These are phyloP conservation scores for Rhynchomys soricoides DNA, from an alignment of 2,113 vertebrate genomes.

Conservation along the genomic window DNA sequence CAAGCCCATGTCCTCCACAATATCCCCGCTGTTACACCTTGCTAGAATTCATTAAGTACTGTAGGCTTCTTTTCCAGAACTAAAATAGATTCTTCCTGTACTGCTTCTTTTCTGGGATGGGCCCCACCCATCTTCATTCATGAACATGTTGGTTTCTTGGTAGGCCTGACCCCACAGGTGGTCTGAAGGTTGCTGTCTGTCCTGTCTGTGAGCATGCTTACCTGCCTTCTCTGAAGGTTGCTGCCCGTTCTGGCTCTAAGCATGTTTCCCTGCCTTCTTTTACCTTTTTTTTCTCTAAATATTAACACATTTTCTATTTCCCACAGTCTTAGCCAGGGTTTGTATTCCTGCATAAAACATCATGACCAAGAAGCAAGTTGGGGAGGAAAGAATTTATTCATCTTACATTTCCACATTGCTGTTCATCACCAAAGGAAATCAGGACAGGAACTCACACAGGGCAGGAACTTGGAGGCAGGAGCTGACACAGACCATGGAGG, in stretches of 20 bases:
- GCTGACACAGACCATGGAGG: no score
- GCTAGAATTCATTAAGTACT: no score
- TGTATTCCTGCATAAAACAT: no score
- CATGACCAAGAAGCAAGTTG: no score
- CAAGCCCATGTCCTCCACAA: not conserved
- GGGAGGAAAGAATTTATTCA: no score
- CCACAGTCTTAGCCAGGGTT: no score
- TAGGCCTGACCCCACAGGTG: not conserved
- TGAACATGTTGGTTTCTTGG: not conserved
- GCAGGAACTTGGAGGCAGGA: no score
- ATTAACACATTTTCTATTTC: not conserved
- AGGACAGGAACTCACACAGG: no score
- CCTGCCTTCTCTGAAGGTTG: no score
- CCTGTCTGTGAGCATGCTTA: accelerated
- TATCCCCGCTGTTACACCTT: not conserved
- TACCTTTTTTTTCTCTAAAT: not conserved
- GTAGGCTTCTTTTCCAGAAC: not conserved
- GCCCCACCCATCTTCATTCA: no score
- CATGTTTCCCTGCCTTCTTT: accelerated
- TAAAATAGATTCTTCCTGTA: not conserved
- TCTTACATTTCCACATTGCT: no score
- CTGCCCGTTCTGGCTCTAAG: not conserved
- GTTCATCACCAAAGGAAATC: no score
- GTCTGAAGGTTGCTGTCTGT: not conserved
- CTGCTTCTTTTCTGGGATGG: not conserved